Conservation (phyloP, 2,797 vertebrate genomes). For the Spinibarbus caldwelli region DNA sequence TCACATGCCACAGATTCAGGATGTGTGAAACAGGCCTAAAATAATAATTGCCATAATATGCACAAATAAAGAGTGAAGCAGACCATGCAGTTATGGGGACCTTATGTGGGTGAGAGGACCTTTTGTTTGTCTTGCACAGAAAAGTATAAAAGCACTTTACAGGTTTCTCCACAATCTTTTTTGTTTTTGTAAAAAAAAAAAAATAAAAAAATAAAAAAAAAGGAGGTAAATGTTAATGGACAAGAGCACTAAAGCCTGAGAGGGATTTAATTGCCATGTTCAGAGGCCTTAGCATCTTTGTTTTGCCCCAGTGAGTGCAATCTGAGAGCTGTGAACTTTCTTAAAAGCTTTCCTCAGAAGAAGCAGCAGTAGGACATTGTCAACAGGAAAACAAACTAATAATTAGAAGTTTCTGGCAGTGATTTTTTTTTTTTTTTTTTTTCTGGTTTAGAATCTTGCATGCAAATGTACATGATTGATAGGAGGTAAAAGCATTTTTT, state of each 20-base stretch:
- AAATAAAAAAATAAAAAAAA: background rate
- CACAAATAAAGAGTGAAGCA: background rate
- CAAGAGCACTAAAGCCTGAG: conserved; percentile 39
- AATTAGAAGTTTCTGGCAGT: conserved; percentile 16
- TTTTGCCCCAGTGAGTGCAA: conserved; percentile 38
- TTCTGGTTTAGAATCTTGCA: background rate
- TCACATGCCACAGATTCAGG: background rate
- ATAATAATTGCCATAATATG: background rate
- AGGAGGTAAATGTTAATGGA: conserved; percentile 45
- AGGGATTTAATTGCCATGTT: conserved; percentile 39
- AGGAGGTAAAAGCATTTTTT: background rate
- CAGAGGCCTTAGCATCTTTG: conserved; percentile 39
- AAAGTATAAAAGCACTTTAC: background rate
- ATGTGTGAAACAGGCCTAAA: background rate
- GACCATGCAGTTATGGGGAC: background rate
- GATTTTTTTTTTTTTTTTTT: too few species aligned
- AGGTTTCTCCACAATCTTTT: background rate
- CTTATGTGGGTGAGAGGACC: background rate
- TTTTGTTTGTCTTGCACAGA: background rate
- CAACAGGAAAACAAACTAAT: conserved; percentile 28
- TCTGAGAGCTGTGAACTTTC: conserved; percentile 23
- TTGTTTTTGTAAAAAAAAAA: background rate
- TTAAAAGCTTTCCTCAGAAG: conserved; percentile 39
- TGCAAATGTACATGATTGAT: background rate
- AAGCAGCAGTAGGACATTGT: conserved; percentile 11